These are phyloP conservation scores for Sceloporus undulatus DNA, from an alignment of 2,113 vertebrate species.

Conservation along the genomic window DNA sequence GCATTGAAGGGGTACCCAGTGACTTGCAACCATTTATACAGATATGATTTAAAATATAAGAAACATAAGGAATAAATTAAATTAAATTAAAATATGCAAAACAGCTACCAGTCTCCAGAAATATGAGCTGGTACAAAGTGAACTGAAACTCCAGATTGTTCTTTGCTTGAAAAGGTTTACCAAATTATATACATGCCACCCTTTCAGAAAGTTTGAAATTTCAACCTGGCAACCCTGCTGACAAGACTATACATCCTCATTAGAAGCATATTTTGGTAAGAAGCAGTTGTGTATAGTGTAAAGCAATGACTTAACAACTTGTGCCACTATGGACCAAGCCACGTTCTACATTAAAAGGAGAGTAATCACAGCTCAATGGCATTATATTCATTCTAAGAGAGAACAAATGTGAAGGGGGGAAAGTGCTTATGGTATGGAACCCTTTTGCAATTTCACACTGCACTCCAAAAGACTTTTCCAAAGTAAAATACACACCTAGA, in stretches of 20 bases:
- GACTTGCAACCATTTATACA: no score
- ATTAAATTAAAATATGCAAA: not conserved
- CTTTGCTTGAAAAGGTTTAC: not conserved
- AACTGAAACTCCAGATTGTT: not conserved
- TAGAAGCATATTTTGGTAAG: not conserved
- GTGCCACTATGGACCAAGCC: not conserved
- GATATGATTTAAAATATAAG: not conserved
- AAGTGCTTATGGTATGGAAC: not conserved
- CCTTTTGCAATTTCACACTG: not conserved
- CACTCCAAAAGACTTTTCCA: not conserved
- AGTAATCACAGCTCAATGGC: not conserved
- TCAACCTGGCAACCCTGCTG: not conserved
- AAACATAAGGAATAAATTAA: not conserved
- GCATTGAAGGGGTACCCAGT: not conserved
- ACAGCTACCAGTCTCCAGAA: not conserved
- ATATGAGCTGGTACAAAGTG: not conserved
- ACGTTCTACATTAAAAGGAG: not conserved
- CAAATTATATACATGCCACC: not conserved
- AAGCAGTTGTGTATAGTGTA: not conserved
- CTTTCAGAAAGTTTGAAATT: not conserved
- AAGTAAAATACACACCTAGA: not conserved
- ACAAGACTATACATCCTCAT: no score
- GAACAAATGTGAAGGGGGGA: not conserved
- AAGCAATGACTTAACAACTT: not conserved
- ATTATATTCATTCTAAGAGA: not conserved